These are phyloP conservation scores for Patella vulgata DNA, from an alignment of 1,140 invertebrate species.

Conservation along the genomic window DNA sequence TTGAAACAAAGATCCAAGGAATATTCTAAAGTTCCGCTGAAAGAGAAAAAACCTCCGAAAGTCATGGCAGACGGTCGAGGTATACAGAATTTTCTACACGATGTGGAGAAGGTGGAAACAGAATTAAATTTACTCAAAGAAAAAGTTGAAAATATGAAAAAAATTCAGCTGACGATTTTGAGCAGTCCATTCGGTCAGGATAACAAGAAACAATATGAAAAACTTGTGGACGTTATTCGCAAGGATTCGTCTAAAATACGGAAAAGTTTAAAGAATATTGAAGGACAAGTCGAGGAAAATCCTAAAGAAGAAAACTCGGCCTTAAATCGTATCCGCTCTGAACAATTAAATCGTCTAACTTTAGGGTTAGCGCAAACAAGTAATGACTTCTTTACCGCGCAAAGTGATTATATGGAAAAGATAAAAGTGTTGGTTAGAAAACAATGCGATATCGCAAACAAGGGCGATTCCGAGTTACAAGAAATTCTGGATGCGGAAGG, in stretches of 20 bases:
- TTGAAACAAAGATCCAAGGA: slow-evolving; percentile 35
- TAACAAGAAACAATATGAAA: slow-evolving; percentile 24
- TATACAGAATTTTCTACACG: slow-evolving; percentile 34
- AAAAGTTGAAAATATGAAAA: slow-evolving; percentile 36
- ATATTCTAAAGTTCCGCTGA: slow-evolving; percentile 18
- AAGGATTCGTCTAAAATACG: slow-evolving; percentile 22
- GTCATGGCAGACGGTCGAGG: slow-evolving; percentile 27
- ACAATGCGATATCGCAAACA: slow-evolving; percentile 32
- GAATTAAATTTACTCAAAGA: slow-evolving; percentile 30
- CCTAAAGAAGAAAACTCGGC: slow-evolving; percentile 24
- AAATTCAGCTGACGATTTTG: slow-evolving; percentile 37
- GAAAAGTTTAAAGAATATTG: slow-evolving; percentile 34
- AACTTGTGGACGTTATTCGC: slow-evolving; percentile 15
- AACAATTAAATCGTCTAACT: slow-evolving; percentile 43
- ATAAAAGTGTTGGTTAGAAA: slow-evolving; percentile 36
- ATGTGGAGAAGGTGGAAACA: slow-evolving; percentile 35
- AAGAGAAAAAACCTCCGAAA: slow-evolving; percentile 25
- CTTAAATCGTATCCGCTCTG: slow-evolving; percentile 30
- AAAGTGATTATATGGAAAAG: slow-evolving; percentile 50
- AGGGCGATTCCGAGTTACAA: slow-evolving; percentile 24
- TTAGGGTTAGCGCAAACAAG: slow-evolving; percentile 35
- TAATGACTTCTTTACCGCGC: slow-evolving; percentile 43
- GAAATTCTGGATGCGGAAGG: slow-evolving; percentile 37
- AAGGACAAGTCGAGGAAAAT: slow-evolving; percentile 30
- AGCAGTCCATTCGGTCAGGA: slow-evolving; percentile 38